Conservation (phyloP, 2,888 invertebrate genomes). For the Thymelicus acteon region DNA sequence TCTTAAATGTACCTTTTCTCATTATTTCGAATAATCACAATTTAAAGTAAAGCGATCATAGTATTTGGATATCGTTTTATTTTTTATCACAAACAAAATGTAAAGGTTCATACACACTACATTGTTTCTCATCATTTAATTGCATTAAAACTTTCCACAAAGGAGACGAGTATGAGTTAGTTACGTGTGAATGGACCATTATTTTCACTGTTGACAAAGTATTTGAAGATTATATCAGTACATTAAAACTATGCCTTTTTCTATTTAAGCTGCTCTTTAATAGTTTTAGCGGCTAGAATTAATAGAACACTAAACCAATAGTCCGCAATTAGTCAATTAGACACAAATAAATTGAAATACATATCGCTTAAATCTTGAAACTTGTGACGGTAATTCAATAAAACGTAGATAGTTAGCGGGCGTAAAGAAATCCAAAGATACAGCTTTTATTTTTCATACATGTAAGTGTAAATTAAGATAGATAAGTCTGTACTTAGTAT, state of each 20-base stretch:
- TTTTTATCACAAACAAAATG: not conserved
- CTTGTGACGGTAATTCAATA: conserved; percentile 78
- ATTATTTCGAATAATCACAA: not conserved
- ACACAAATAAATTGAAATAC: conserved; percentile 66
- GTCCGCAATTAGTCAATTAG: conserved; percentile 54
- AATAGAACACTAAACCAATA: conserved; percentile 45
- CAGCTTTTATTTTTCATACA: conserved; percentile 80
- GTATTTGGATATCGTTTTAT: not conserved
- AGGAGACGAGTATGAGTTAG: not conserved
- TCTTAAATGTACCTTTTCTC: not conserved
- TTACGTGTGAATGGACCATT: conserved; percentile 2
- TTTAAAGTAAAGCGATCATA: not conserved
- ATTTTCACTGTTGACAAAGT: conserved; percentile 1
- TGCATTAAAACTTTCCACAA: not conserved
- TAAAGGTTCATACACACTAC: not conserved
- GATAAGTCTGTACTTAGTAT: conserved; percentile 63
- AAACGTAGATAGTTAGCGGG: conserved; percentile 56
- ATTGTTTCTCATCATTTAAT: not conserved
- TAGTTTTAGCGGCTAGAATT: conserved; percentile 34
- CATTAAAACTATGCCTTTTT: conserved; percentile 23
- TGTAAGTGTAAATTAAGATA: conserved; percentile 62
- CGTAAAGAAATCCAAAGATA: conserved; percentile 73
- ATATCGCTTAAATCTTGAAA: conserved; percentile 78
- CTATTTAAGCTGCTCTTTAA: conserved; percentile 30
- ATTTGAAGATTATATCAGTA: conserved; percentile 16